Percentiles rank a stretch among this genome's conserved stretches.
phyloP scores from a whole-genome alignment of 2,888 invertebrate genomes.

The Stenurella melanura region DNA sequence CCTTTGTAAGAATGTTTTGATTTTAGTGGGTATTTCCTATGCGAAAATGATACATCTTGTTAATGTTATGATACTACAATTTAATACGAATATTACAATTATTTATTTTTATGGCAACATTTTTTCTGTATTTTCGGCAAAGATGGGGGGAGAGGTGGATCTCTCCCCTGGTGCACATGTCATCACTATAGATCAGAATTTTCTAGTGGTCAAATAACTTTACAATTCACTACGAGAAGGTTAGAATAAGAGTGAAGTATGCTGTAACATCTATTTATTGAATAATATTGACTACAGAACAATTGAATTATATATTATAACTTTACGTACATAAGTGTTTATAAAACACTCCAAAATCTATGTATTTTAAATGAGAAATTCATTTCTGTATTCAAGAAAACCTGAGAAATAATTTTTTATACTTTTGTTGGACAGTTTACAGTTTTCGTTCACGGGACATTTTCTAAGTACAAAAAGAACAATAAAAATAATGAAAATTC shows the following conservation, averaged over 20 bases:
- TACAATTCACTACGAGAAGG: not conserved
- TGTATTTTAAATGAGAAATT: not conserved
- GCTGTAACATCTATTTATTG: conserved; percentile 58
- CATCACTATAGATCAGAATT: no score
- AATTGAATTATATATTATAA: conserved; percentile 39
- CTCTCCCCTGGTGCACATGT: no score
- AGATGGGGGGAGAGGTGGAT: no score
- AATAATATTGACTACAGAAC: conserved; percentile 58
- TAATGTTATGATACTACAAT: no score
- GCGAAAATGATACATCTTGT: no score
- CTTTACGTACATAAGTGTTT: conserved; percentile 8
- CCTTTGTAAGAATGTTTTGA: no score
- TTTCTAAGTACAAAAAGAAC: conserved; percentile 12
- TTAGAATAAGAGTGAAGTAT: conserved; percentile 22
- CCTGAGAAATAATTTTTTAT: not conserved
- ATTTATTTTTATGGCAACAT: no score
- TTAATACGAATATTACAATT: no score
- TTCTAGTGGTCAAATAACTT: no score
- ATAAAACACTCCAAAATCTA: not conserved
- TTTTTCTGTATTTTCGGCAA: no score
- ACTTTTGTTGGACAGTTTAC: not conserved
- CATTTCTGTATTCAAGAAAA: conserved; percentile 1
- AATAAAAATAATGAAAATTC: not conserved
- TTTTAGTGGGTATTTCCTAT: no score
- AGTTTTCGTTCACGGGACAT: no score